phyloP scores from a whole-genome alignment of 2,797 vertebrate genomes.

The Hypotaenidia philippensis region DNA sequence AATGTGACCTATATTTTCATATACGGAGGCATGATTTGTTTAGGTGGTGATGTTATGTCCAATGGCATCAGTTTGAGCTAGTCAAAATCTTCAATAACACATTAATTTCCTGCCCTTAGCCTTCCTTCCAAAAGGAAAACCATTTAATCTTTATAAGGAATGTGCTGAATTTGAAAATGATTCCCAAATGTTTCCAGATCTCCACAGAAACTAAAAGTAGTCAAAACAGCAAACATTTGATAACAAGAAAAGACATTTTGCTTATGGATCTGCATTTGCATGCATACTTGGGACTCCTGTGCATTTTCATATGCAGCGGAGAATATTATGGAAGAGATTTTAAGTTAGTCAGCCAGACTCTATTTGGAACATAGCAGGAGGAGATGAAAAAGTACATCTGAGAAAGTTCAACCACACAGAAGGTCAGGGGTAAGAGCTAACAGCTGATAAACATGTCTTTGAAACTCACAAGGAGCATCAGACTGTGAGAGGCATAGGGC shows the following conservation, averaged over 20 bases:
- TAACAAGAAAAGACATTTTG: neutral
- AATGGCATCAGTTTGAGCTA: neutral
- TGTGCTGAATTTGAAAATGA: neutral
- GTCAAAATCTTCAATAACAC: neutral
- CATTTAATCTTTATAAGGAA: neutral
- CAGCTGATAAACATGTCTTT: neutral
- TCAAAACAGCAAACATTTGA: neutral
- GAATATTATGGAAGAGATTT: neutral
- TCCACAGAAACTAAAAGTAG: neutral
- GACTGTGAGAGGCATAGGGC: neutral
- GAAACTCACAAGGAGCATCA: neutral
- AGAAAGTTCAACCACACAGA: neutral
- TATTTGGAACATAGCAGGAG: neutral
- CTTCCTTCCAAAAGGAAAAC: neutral
- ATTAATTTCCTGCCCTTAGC: neutral
- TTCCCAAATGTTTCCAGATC: neutral
- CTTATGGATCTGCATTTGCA: neutral
- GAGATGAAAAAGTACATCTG: neutral
- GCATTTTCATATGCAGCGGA: neutral
- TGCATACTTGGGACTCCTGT: neutral
- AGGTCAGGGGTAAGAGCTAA: neutral
- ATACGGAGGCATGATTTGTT: neutral
- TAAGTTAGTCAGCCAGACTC: neutral
- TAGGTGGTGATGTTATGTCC: neutral
- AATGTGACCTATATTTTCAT: neutral